Percentiles rank a stretch among this genome's conserved stretches.
These are phyloP conservation scores for Diaperis boleti DNA, from an alignment of 2,888 invertebrate genomes.

Conservation along the genomic window DNA sequence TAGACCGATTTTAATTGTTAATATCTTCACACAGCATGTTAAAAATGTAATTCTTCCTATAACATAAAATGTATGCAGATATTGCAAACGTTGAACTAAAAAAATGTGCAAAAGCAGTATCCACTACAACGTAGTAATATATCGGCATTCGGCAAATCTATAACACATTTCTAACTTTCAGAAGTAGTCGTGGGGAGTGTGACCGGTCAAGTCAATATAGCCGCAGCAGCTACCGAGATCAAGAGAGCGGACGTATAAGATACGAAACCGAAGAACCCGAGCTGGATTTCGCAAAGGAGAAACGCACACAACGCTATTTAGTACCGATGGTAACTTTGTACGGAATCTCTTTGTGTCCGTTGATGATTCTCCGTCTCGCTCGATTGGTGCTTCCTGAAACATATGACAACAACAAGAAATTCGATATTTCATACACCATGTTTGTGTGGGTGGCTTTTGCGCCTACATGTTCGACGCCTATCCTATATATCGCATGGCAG, in stretches of 20 bases:
- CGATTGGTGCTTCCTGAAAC: constrained; percentile 76
- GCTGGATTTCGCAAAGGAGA: constrained; percentile 72
- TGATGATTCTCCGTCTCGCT: constrained; percentile 73
- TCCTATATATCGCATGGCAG: constrained; percentile 75
- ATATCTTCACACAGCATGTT: too few relatives aligned
- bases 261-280: constrained; percentile 70
- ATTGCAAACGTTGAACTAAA: too few relatives aligned
- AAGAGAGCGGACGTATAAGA: constrained; percentile 57
- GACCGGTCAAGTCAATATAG: constrained; percentile 60
- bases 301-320: constrained; percentile 76
- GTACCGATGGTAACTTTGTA: constrained; percentile 76
- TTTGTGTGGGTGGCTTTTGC: constrained; percentile 80
- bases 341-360: constrained; percentile 75
- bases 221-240: constrained; percentile 55
- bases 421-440: constrained; percentile 76
- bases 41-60: too few relatives aligned
- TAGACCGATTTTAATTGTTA: too few relatives aligned
- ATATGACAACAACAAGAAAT: constrained; percentile 75
- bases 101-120: too few relatives aligned
- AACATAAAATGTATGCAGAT: too few relatives aligned
- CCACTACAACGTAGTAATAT: too few relatives aligned
- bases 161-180: constrained; percentile 34
- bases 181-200: constrained; percentile 56
- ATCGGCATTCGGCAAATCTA: neutral
- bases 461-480: constrained; percentile 76